phyloP scores from a whole-genome alignment of 2,797 vertebrate genomes.

The Cuniculus paca region DNA sequence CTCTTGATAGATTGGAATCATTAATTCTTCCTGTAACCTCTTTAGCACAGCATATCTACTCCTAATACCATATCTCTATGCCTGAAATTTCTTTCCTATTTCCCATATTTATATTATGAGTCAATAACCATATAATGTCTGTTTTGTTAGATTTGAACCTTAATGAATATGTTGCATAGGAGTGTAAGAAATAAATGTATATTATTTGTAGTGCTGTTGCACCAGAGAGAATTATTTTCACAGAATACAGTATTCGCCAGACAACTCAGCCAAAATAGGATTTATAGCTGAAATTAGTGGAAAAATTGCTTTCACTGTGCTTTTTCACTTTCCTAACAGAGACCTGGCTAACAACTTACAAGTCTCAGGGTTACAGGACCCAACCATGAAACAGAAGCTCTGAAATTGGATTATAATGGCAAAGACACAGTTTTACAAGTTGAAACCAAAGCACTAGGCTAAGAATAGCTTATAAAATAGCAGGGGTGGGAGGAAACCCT shows the following conservation, averaged over 20 bases:
- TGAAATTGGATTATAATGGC: not conserved
- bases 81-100: constrained; percentile 29
- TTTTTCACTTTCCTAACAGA: constrained; percentile 35
- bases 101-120: not conserved
- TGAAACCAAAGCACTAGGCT: constrained; percentile 17
- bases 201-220: constrained; percentile 63
- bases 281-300: constrained; percentile 58
- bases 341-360: not conserved
- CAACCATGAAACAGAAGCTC: not conserved
- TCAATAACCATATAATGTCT: not conserved
- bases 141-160: constrained; percentile 29
- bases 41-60: not conserved
- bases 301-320: constrained; percentile 37
- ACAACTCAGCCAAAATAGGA: constrained; percentile 34
- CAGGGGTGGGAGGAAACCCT: not conserved
- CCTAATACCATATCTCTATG: not conserved
- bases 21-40: not conserved
- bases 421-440: constrained; percentile 53
- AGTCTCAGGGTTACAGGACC: not conserved
- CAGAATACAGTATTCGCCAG: constrained; percentile 50
- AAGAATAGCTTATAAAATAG: constrained; percentile 27
- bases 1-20: not conserved
- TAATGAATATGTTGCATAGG: not conserved
- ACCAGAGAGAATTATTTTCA: constrained; percentile 74
- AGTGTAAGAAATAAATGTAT: constrained; percentile 38